Evolutionary conservation across 2,113 vertebrate species (phyloP), one percentile per base, ranked within the genome.

Genomic region (Leucosticte australis): DNA sequence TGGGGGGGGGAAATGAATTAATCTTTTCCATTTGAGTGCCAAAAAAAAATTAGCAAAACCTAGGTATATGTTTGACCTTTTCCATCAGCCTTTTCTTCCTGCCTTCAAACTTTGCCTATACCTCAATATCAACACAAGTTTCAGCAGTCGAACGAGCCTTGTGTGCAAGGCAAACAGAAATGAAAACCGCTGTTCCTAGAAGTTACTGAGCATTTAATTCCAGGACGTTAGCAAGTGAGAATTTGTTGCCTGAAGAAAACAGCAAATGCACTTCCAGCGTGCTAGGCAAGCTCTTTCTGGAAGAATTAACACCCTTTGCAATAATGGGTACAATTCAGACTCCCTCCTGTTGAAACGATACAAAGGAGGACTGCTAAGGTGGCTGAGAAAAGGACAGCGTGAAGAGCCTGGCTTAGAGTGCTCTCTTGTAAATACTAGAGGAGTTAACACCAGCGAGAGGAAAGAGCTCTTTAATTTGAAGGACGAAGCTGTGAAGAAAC

Each of bases 371-470:
- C 28, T 24, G 42, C n/a, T 8, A 5, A 60, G 44, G 88, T 55
- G 70, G 70, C 74, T 53, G 42, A 60, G 82, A n/a, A n/a, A n/a
- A 82, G 81, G 44, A 27, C 31, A 82, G 27, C 57, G 79, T 65
- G 82, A 28, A 65, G 53, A 62, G 28, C 44, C 87, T 85, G 92
- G 92, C 86, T 64, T 19, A 28, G 2, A 71, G 53, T 27, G 62
- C 62, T 65, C 44, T 49, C 91, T 8, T 8, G 9, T 85, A 94
- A 97, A 97, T 94, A 79, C 87, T 46, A 65, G 69, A 87, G 94
- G 83, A 95, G 87, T 96, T 95, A 94, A 78, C 92, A 94, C 94
- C 69, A 82, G 53, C 3, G 6, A 79, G 74, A 76, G 77, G 63
- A 87, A 91, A 92, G 81, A 65, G 42, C 70, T n/a, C 39, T 67